Conservation (phyloP, 92 coral and sea anemone genomes). For the Montipora capitata region DNA sequence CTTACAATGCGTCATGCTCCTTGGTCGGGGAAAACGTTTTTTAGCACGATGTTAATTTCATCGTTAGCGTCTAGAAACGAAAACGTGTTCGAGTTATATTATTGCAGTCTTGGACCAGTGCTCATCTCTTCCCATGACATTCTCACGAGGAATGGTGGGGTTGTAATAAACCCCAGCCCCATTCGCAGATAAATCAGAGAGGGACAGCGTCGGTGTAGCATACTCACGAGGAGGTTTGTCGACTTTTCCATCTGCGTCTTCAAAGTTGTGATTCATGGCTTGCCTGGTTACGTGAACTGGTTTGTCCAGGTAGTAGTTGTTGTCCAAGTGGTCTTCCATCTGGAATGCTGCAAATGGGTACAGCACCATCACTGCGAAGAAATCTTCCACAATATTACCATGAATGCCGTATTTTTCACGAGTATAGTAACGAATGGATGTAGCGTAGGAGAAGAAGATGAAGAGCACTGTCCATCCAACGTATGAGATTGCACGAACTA, state of each 20-base stretch:
- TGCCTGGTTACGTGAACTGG: neutral
- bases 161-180: neutral
- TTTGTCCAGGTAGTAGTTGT: constrained; percentile 25
- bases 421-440: constrained; percentile 78
- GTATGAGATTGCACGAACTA: constrained; percentile 79
- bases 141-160: neutral
- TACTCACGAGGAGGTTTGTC: neutral
- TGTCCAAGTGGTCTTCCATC: constrained; percentile 75
- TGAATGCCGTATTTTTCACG: constrained; percentile 56
- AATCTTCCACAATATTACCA: constrained; percentile 76
- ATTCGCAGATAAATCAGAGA: neutral
- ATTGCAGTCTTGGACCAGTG: constrained; percentile 29
- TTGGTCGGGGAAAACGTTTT: neutral
- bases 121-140: neutral
- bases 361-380: constrained; percentile 71
- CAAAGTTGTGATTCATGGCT: neutral
- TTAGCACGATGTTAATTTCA: neutral
- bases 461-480: constrained; percentile 87
- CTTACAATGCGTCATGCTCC: no score
- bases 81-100: neutral
- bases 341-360: constrained; percentile 76
- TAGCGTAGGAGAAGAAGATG: constrained; percentile 85
- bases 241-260: neutral
- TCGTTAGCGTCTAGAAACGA: neutral
- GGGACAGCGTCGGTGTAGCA: constrained; percentile 26